These are phyloP conservation scores for Plotosus lineatus DNA, from an alignment of 2,113 vertebrate genomes.

Conservation along the genomic window DNA sequence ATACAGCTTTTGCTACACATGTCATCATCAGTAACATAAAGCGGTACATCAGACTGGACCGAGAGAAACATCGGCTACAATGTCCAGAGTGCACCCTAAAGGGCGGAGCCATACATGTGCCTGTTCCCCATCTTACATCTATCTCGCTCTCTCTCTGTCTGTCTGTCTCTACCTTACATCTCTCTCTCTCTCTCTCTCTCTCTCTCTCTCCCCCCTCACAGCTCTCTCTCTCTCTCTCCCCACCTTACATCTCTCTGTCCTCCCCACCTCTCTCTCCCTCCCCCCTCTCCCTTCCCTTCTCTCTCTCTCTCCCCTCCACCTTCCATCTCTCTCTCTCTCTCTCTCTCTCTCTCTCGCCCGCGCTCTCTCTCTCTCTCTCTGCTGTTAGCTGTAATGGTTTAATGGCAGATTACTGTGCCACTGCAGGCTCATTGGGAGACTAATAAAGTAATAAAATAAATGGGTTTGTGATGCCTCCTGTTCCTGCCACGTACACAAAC, in stretches of 20 bases:
- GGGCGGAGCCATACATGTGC: slow-evolving; percentile 71
- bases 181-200: slow-evolving; percentile 70
- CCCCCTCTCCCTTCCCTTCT: too few relatives aligned
- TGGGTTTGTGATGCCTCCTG: slow-evolving; percentile 50
- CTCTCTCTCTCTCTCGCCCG: slow-evolving; percentile 69
- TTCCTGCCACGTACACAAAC: not conserved
- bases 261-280: too few relatives aligned
- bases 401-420: slow-evolving; percentile 71
- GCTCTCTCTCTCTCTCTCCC: too few relatives aligned
- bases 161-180: too few relatives aligned
- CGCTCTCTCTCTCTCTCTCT: slow-evolving; percentile 74
- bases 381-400: slow-evolving; percentile 72
- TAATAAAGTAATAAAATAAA: slow-evolving; percentile 75
- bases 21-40: too few relatives aligned
- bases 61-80: too few relatives aligned
- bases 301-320: too few relatives aligned
- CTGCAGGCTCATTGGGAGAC: slow-evolving; percentile 72
- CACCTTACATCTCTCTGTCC: too few relatives aligned
- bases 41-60: too few relatives aligned
- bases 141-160: slow-evolving; percentile 70
- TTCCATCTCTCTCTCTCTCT: slow-evolving; percentile 69
- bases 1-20: too few relatives aligned
- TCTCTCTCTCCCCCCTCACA: slow-evolving; percentile 68
- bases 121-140: slow-evolving; percentile 67
- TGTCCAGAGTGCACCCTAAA: slow-evolving; percentile 54